These are phyloP conservation scores for Philhelius pedissequus DNA, from an alignment of 2,888 invertebrate species.

Conservation along the genomic window DNA sequence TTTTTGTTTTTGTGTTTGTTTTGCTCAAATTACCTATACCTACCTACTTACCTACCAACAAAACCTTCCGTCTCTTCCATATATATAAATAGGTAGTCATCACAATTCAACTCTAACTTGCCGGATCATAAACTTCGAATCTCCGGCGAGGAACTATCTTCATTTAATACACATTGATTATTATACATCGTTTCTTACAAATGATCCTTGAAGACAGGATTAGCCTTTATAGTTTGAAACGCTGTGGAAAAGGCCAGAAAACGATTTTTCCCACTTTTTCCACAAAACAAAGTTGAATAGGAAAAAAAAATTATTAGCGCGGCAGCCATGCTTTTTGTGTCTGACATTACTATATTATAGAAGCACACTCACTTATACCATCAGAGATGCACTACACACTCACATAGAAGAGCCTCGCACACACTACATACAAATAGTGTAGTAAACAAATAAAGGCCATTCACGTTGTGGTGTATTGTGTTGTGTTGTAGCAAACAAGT, in stretches of 20 bases:
- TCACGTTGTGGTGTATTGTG: slow-evolving; percentile 44
- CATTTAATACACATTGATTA: slow-evolving; percentile 1
- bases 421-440: slow-evolving; percentile 37
- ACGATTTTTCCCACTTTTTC: slow-evolving; percentile 60
- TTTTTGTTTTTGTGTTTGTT: neutral
- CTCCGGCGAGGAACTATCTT: slow-evolving; percentile 11
- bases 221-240: slow-evolving; percentile 42
- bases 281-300: neutral
- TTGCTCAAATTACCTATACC: neutral
- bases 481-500: slow-evolving; percentile 69
- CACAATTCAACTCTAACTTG: neutral
- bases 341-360: slow-evolving; percentile 53
- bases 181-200: neutral
- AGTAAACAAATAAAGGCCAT: slow-evolving; percentile 60
- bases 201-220: slow-evolving; percentile 54
- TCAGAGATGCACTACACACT: neutral
- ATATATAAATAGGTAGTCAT: too few relatives aligned
- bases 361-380: slow-evolving; percentile 33
- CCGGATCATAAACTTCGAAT: slow-evolving; percentile 24
- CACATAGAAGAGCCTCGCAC: neutral
- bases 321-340: slow-evolving; percentile 68
- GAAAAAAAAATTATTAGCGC: slow-evolving; percentile 34
- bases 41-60: too few relatives aligned
- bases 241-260: slow-evolving; percentile 34
- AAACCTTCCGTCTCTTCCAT: too few relatives aligned